Evolutionary conservation across 2,888 invertebrate genomes (phyloP), one percentile per base, ranked within the genome.

Genomic region (Ferdinandea cuprea): DNA sequence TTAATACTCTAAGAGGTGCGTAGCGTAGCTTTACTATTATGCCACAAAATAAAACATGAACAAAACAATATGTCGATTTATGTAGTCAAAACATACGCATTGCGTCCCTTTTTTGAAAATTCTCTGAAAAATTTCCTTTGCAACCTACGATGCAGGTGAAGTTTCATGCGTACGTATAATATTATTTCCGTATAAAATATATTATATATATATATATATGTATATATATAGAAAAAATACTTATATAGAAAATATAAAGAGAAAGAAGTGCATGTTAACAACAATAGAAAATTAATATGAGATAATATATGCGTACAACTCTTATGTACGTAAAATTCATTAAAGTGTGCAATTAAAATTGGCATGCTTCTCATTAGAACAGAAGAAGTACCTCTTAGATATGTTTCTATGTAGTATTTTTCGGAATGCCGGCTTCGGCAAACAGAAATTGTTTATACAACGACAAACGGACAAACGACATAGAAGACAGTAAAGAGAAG

Each of bases 1-100:
- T 61, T 71, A 32, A 13, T 25, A 25, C 21, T 61, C n/a, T 17
- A 50, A 44, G 40, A 71, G 15, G 59, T 71, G 40, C 25, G 61
- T 71, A 61, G 8, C n/a, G n/a, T n/a, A n/a, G n/a, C n/a, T 30
- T 28, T 19, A 1, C 21, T 54, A n/a, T 25, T 25, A 25, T 48
- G 40, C 35, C 19, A 5, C 13, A 54, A 37, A 35, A 37, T 13
- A 37, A 54, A 21, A 35, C 19, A 54, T 37, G 5, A 13, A n/a
- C 37, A 15, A 13, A 13, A 13, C n/a, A n/a, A 7, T 15, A 13
- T 40, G 7, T 40, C 13, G 13, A 7, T 40, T 40, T 9, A 5
- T 5, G 5, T 25, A 25, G 5, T 25, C 3, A 3, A 25, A 5
- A 25, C 25, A 25, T 25, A 2, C 25, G 3, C 2, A 5, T 40